These are phyloP conservation scores for Hydropsyche betteni DNA, from an alignment of 2,888 invertebrate species.

Conservation along the genomic window DNA sequence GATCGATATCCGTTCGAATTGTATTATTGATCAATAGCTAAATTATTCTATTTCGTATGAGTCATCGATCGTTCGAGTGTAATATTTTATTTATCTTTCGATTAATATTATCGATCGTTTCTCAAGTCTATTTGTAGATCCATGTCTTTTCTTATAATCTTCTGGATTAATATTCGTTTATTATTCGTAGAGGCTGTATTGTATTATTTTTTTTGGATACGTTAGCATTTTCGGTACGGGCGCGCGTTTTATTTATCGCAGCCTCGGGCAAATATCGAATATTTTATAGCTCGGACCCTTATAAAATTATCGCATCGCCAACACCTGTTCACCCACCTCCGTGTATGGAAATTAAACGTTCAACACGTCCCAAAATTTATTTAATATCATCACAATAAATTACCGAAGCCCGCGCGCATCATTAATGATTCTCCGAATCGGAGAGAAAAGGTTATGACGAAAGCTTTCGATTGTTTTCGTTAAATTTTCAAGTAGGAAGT, in stretches of 20 bases:
- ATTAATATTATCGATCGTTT: too few relatives aligned
- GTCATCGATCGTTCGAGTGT: too few relatives aligned
- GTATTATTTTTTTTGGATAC: constrained; percentile 1
- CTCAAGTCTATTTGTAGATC: too few relatives aligned
- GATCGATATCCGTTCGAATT: too few relatives aligned
- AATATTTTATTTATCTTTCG: too few relatives aligned
- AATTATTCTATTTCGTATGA: too few relatives aligned
- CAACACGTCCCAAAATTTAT: constrained; percentile 37
- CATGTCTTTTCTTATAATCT: too few relatives aligned
- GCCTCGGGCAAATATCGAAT: constrained; percentile 40
- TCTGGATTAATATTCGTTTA: too few relatives aligned
- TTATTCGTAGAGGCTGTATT: too few relatives aligned
- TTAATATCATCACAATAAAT: constrained; percentile 42
- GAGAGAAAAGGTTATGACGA: neutral
- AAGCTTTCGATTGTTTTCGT: too few relatives aligned
- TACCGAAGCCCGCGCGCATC: constrained; percentile 6
- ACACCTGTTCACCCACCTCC: constrained; percentile 49
- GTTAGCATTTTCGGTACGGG: constrained; percentile 35
- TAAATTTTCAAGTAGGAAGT: too few relatives aligned
- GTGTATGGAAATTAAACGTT: constrained; percentile 38
- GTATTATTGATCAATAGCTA: too few relatives aligned
- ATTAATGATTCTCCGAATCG: constrained; percentile 38
- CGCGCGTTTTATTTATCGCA: constrained; percentile 41
- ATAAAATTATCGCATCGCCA: constrained; percentile 45
- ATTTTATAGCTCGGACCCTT: constrained; percentile 45